Evolutionary conservation across 2,113 vertebrate genomes (phyloP).

Genomic region (Ptyas mucosa): DNA sequence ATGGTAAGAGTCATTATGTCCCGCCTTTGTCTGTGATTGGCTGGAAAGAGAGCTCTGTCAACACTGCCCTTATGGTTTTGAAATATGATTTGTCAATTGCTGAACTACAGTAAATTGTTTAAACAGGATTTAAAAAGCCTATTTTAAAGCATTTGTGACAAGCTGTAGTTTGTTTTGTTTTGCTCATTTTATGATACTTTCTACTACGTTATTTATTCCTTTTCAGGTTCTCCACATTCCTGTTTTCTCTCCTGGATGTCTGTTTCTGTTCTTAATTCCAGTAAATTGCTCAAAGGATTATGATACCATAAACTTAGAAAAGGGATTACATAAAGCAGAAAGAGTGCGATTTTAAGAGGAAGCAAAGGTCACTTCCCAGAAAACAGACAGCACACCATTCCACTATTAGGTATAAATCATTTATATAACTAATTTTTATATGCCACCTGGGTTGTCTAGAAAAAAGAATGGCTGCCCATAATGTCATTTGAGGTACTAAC

Average conservation of each 20-base stretch:
- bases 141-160: background rate
- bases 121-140: background rate
- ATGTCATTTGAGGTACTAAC: background rate
- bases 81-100: background rate
- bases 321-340: conserved; percentile 37
- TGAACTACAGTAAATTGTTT: background rate
- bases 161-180: background rate
- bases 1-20: background rate
- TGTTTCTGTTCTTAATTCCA: conserved; percentile 1
- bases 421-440: background rate
- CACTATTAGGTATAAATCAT: background rate
- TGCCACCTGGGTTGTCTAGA: conserved; percentile 6
- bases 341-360: conserved; percentile 8
- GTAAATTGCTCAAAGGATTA: conserved; percentile 8
- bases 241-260: background rate
- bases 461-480: background rate
- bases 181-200: background rate
- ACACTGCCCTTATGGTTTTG: background rate
- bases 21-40: background rate
- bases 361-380: background rate
- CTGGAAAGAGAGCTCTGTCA: background rate
- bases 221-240: background rate
- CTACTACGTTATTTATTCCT: background rate
- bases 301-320: conserved; percentile 34
- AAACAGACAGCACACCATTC: background rate